phyloP scores from a whole-genome alignment of 2,113 vertebrate species.

The Eidolon helvum region DNA sequence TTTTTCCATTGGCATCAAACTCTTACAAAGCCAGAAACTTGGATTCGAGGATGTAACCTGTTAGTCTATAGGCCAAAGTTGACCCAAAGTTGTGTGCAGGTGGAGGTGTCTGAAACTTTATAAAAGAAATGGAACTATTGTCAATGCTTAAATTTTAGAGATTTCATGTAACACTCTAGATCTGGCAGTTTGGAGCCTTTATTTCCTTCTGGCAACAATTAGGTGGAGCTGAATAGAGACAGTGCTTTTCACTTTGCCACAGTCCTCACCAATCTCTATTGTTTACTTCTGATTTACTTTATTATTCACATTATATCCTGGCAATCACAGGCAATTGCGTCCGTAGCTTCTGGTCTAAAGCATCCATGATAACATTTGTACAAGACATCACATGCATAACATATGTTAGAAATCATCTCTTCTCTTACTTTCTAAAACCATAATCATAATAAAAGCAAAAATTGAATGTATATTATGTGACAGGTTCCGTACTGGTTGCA shows the following conservation, averaged over 20 bases:
- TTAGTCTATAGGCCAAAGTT: neutral
- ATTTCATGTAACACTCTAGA: neutral
- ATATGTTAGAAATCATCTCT: neutral
- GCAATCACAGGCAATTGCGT: neutral
- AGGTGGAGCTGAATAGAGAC: neutral
- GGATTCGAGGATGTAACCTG: neutral
- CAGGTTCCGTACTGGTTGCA: neutral
- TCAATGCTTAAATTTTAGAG: neutral
- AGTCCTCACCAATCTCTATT: neutral
- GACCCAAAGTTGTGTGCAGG: neutral
- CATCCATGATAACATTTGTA: neutral
- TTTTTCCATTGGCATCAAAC: neutral
- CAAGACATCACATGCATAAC: neutral
- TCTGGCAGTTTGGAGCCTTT: neutral
- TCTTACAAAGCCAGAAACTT: neutral
- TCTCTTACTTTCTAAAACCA: neutral
- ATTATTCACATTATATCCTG: neutral
- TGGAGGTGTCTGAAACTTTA: neutral
- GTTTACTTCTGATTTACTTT: neutral
- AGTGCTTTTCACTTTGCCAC: neutral
- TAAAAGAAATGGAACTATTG: neutral
- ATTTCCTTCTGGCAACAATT: neutral
- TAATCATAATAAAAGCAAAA: neutral
- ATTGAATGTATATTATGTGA: neutral
- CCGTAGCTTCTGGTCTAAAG: neutral